These are phyloP conservation scores for Drosophila miranda DNA, from an alignment of 1,140 invertebrate species.

Conservation along the genomic window DNA sequence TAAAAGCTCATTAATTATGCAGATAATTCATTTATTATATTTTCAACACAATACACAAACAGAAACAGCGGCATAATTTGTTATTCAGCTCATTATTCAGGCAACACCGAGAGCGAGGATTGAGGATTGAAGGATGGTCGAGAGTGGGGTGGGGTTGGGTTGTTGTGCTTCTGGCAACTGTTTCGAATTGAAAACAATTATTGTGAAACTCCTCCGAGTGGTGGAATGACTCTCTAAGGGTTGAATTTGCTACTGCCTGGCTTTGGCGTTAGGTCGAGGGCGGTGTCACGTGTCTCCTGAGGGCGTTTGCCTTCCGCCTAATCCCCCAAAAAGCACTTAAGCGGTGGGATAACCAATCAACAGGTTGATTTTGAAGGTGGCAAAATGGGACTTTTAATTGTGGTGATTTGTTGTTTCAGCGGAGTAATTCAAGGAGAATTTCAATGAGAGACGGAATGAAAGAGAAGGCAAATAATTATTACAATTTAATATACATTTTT, in stretches of 20 bases:
- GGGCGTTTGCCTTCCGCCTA: slow-evolving; percentile 37
- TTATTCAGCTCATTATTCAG: slow-evolving; percentile 69
- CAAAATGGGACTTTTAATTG: slow-evolving; percentile 41
- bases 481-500: neutral
- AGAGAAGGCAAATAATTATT: neutral
- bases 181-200: slow-evolving; percentile 76
- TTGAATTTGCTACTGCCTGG: slow-evolving; percentile 23
- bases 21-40: slow-evolving; percentile 82
- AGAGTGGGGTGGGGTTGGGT: neutral
- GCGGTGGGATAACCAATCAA: slow-evolving; percentile 48
- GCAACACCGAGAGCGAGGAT: neutral
- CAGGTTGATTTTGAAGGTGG: slow-evolving; percentile 50
- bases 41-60: slow-evolving; percentile 68
- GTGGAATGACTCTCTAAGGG: slow-evolving; percentile 30
- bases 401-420: neutral
- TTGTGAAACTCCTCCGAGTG: slow-evolving; percentile 29
- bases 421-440: too few species aligned
- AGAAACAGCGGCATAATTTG: slow-evolving; percentile 59
- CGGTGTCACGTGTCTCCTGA: slow-evolving; percentile 52
- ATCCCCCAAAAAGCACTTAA: slow-evolving; percentile 67
- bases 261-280: slow-evolving; percentile 17
- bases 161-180: slow-evolving; percentile 41
- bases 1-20: slow-evolving; percentile 81
- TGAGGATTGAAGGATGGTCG: slow-evolving; percentile 15
- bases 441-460: too few species aligned